Evolutionary conservation across 2,113 vertebrate species (phyloP).

Genomic region (Bos indicus): DNA sequence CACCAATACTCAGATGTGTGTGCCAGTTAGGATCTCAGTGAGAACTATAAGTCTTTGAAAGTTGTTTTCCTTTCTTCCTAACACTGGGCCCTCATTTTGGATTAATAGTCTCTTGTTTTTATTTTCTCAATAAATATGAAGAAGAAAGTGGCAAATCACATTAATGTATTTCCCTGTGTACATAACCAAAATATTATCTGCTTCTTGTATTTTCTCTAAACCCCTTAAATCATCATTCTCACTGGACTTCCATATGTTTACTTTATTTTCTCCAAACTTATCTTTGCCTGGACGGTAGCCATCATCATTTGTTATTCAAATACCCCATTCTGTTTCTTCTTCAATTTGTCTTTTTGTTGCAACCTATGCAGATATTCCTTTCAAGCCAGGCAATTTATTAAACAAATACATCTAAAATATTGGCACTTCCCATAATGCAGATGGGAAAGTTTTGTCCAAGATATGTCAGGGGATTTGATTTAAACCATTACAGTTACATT

Average conservation of each 20-base stretch:
- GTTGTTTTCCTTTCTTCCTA: not conserved
- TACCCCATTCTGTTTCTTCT: not conserved
- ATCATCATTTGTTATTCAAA: not conserved
- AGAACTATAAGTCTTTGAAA: not conserved
- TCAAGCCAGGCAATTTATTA: too few relatives aligned
- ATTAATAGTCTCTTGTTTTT: too few relatives aligned
- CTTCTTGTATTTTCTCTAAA: not conserved
- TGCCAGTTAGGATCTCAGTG: not conserved
- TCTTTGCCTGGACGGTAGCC: fast-evolving
- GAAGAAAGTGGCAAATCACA: not conserved
- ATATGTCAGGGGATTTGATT: too few relatives aligned
- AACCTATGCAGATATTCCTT: too few relatives aligned
- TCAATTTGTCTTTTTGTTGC: not conserved
- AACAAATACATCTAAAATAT: too few relatives aligned
- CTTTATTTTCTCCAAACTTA: not conserved
- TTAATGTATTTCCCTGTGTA: not conserved
- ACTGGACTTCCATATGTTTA: not conserved
- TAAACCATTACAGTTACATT: too few relatives aligned
- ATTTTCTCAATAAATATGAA: not conserved
- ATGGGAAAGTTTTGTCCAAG: too few relatives aligned
- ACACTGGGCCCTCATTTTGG: fast-evolving
- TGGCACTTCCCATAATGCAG: too few relatives aligned
- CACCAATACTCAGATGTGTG: not conserved
- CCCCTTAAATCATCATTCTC: not conserved
- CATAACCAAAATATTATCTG: not conserved